These are phyloP conservation scores for Rhinogobius similis DNA, from an alignment of 2,113 vertebrate genomes.

Conservation along the genomic window DNA sequence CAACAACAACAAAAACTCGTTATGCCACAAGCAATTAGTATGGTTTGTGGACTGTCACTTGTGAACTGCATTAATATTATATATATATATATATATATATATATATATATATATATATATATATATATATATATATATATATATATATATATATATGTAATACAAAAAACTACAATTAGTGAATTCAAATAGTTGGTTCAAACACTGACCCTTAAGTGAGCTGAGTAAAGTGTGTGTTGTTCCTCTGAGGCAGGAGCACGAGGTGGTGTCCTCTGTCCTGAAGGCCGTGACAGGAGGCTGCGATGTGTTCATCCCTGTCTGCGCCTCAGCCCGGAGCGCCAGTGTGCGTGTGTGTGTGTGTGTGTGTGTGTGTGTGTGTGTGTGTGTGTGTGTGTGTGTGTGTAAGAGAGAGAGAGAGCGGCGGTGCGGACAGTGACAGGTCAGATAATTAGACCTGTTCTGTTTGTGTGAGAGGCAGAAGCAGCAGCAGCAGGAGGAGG, in stretches of 20 bases:
- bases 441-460: constrained; percentile 68
- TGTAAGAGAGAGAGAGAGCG: constrained; percentile 35
- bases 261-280: constrained; percentile 33
- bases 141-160: too few relatives aligned
- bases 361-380: constrained; percentile 17
- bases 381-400: constrained; percentile 29
- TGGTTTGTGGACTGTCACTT: not conserved
- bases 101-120: too few relatives aligned
- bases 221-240: constrained; percentile 10
- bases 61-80: not conserved
- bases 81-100: too few relatives aligned
- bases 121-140: too few relatives aligned
- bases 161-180: not conserved
- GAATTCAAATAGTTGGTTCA: not conserved
- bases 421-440: constrained; percentile 63
- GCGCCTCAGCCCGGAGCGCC: constrained; percentile 2
- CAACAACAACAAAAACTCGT: too few relatives aligned
- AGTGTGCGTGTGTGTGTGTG: constrained; percentile 15
- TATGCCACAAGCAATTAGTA: too few relatives aligned
- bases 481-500: constrained; percentile 11
- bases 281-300: constrained; percentile 45
- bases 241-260: constrained; percentile 31
- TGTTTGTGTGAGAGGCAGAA: constrained; percentile 58
- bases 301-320: constrained; percentile 58
- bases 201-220: not conserved